Conservation (phyloP, 64 coral and sea anemone genomes). For the Stichodactyla helianthus region DNA sequence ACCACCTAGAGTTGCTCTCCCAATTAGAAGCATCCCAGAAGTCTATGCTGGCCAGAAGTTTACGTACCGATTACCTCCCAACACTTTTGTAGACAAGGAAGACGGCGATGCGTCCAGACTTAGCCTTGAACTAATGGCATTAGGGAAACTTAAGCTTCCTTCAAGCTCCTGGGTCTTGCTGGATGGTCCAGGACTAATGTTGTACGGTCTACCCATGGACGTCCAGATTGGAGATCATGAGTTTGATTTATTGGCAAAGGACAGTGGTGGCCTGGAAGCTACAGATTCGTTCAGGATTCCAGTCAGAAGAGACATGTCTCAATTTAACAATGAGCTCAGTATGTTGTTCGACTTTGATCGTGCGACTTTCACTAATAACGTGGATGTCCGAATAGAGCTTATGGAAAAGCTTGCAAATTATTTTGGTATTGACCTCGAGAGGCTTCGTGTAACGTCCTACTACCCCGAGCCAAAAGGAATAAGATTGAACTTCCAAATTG, state of each 20-base stretch:
- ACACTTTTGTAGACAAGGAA: conserved; percentile 7
- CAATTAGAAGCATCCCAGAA: conserved; percentile 1
- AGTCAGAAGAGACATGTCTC: not conserved
- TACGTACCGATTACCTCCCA: conserved; percentile 6
- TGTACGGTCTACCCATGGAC: conserved; percentile 32
- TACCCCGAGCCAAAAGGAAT: conserved; percentile 27
- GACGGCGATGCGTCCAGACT: conserved; percentile 37
- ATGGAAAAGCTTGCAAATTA: conserved; percentile 56
- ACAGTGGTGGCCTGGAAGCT: conserved; percentile 34
- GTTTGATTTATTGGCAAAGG: conserved; percentile 27
- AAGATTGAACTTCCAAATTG: conserved; percentile 69
- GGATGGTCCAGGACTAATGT: conserved; percentile 6
- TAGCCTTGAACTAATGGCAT: conserved; percentile 34
- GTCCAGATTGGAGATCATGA: conserved; percentile 12
- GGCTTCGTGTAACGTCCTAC: conserved; percentile 64
- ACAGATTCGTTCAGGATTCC: conserved; percentile 4
- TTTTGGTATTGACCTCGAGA: conserved; percentile 64
- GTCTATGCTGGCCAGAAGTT: conserved; percentile 41
- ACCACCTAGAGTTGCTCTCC: not conserved
- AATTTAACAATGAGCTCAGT: conserved; percentile 39
- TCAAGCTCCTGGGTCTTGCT: conserved; percentile 44
- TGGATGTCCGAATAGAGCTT: conserved; percentile 49
- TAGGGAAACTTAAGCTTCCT: not conserved
- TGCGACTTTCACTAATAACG: conserved; percentile 48
- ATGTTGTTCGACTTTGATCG: conserved; percentile 37